These are phyloP conservation scores for Phalacrocorax carbo DNA, from an alignment of 2,113 vertebrate genomes.

Conservation along the genomic window DNA sequence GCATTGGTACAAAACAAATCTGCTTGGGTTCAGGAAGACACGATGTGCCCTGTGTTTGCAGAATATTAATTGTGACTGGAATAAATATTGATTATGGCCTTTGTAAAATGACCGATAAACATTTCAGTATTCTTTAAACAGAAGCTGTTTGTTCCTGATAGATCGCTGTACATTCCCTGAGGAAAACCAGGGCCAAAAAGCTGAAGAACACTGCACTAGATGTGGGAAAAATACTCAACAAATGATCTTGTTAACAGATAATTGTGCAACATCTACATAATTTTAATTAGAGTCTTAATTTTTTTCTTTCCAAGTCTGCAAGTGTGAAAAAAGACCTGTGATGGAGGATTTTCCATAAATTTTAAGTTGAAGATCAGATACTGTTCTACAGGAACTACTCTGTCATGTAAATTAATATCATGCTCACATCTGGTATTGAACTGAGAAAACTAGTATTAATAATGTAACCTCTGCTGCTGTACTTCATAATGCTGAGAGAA, in stretches of 20 bases:
- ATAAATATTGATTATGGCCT: conserved; percentile 45
- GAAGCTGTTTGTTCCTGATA: background rate
- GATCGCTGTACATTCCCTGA: background rate
- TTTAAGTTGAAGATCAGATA: background rate
- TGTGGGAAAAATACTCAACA: background rate
- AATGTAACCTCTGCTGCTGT: background rate
- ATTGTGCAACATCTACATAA: background rate
- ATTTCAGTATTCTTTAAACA: conserved; percentile 41
- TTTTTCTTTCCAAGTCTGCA: background rate
- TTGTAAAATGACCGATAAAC: conserved; percentile 23
- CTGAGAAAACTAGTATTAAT: background rate
- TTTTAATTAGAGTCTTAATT: conserved; percentile 11
- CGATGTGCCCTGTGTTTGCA: conserved; percentile 1
- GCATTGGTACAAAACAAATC: background rate
- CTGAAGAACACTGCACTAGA: background rate
- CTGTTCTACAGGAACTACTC: background rate
- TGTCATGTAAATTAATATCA: background rate
- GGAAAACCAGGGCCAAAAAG: background rate
- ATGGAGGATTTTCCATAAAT: background rate
- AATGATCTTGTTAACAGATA: conserved; percentile 39
- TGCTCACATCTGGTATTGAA: background rate
- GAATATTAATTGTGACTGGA: conserved; percentile 23
- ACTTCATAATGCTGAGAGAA: background rate
- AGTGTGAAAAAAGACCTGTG: background rate
- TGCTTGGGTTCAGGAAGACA: background rate